Conservation (phyloP, 2,797 vertebrate genomes). For the Diplodus puntazzo region DNA sequence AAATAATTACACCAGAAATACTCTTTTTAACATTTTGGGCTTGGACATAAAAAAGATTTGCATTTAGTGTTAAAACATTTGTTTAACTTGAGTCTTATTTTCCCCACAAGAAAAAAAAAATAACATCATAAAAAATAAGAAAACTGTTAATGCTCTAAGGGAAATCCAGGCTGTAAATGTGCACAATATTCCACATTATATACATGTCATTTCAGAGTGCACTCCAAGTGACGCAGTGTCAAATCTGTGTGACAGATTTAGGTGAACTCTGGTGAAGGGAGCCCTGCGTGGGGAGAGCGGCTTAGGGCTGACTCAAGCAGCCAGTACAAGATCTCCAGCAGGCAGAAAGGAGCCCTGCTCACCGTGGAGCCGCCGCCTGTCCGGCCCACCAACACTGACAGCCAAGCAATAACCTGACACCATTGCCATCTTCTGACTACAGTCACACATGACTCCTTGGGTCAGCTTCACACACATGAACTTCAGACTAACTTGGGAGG, state of each 20-base stretch:
- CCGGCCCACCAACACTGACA: conserved; percentile 70
- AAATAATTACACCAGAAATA: background rate
- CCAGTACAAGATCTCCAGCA: conserved; percentile 91
- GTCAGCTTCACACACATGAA: conserved; percentile 21
- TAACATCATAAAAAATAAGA: conserved; percentile 41
- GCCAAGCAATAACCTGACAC: conserved; percentile 68
- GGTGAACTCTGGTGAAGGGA: conserved; percentile 95
- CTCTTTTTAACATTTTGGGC: background rate
- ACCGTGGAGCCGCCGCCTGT: conserved; percentile 54
- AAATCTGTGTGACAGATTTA: conserved; percentile 99
- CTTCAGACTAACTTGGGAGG: conserved; percentile 17
- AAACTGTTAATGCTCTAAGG: conserved; percentile 78
- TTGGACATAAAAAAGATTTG: background rate
- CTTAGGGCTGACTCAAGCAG: conserved; percentile 90
- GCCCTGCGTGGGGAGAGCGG: conserved; percentile 91
- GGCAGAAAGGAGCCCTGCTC: conserved; percentile 84
- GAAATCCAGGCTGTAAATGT: conserved; percentile 93
- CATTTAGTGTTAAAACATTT: background rate
- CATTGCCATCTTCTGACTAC: conserved; percentile 74
- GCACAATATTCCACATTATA: conserved; percentile 99
- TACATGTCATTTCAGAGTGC: conserved; percentile 97
- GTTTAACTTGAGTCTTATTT: conserved; percentile 16
- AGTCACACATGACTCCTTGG: conserved; percentile 53
- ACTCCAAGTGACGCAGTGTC: conserved; percentile 94
- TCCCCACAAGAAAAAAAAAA: background rate